Evolutionary conservation across 2,888 invertebrate genomes (phyloP).

Genomic region (Trachelus troglodyta): DNA sequence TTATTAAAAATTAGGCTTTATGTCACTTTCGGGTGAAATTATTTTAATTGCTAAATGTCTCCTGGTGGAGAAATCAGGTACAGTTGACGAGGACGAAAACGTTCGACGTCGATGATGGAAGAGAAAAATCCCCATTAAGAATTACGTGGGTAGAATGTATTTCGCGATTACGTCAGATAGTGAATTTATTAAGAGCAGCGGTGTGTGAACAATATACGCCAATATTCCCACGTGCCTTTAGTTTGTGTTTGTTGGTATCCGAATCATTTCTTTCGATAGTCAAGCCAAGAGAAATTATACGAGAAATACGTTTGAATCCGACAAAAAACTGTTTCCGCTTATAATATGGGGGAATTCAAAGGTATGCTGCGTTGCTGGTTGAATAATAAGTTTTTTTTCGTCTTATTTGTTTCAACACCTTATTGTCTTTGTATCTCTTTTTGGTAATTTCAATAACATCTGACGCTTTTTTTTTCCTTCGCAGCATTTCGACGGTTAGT

Average conservation of each 20-base stretch:
- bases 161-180: neutral
- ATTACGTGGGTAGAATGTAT: neutral
- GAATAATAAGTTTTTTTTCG: neutral
- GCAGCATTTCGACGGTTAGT: neutral
- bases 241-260: neutral
- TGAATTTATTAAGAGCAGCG: neutral
- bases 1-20: neutral
- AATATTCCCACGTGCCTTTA: neutral
- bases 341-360: neutral
- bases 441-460: neutral
- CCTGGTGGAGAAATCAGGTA: neutral
- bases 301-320: neutral
- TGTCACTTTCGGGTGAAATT: neutral
- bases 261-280: neutral
- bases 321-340: neutral
- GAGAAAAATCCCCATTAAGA: neutral
- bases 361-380: neutral
- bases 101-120: too few relatives aligned
- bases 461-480: neutral
- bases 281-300: too few relatives aligned
- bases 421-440: neutral
- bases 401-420: neutral
- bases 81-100: neutral
- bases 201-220: neutral
- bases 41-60: neutral